Evolutionary conservation across 2,797 vertebrate genomes (phyloP).

Genomic region (Hippopotamyrus pictus): DNA sequence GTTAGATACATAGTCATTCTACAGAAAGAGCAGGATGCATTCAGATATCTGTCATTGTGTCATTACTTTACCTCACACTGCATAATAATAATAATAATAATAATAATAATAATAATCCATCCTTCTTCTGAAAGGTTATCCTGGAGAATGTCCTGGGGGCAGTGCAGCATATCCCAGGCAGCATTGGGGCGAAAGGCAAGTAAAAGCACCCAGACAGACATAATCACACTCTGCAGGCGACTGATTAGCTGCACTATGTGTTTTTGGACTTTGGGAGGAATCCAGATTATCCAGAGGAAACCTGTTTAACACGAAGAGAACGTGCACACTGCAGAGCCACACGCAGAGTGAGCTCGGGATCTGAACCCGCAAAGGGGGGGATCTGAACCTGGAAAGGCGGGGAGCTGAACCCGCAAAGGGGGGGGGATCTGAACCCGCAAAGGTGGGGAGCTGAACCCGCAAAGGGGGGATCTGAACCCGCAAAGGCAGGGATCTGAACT

Average conservation of each 20-base stretch:
- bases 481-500: not conserved
- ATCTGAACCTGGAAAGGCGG: not conserved
- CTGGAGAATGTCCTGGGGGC: not conserved
- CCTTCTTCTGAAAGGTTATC: not conserved
- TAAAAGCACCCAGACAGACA: not conserved
- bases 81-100: not conserved
- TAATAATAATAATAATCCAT: not conserved
- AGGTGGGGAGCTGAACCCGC: not conserved
- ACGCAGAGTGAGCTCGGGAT: not conserved
- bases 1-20: not conserved
- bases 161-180: not conserved
- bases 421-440: not conserved
- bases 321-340: not conserved
- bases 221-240: not conserved
- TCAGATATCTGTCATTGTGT: not conserved
- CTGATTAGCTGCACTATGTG: not conserved
- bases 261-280: not conserved
- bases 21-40: not conserved
- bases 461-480: not conserved
- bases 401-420: too few relatives aligned
- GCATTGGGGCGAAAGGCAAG: not conserved
- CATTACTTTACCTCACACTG: not conserved
- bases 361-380: too few relatives aligned
- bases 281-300: not conserved
- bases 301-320: not conserved